Conservation (phyloP, 1,140 invertebrate species). For the Lordiphosa collinella region DNA sequence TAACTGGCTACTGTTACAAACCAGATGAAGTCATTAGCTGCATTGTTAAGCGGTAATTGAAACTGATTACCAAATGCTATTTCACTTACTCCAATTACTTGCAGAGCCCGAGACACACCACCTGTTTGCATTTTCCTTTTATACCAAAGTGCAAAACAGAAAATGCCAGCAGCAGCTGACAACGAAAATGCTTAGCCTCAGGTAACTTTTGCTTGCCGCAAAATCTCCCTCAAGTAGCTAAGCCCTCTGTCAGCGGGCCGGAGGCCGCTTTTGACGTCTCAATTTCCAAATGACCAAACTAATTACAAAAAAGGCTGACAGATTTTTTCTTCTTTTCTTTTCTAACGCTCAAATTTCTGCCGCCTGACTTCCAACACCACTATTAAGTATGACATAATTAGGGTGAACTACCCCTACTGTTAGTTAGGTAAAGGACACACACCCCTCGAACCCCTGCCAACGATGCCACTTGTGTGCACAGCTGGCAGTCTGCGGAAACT, state of each 20-base stretch:
- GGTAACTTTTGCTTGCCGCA: constrained; percentile 33
- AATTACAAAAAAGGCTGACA: constrained; percentile 53
- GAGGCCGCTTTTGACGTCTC: constrained; percentile 46
- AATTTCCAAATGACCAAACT: constrained; percentile 68
- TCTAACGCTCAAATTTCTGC: constrained; percentile 43
- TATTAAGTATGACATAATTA: constrained; percentile 49
- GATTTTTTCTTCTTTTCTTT: constrained; percentile 4
- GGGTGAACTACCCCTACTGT: constrained; percentile 37
- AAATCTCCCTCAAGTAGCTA: constrained; percentile 46
- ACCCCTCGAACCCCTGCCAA: constrained; percentile 12
- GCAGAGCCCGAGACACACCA: constrained; percentile 1
- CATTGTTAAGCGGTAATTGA: constrained; percentile 24
- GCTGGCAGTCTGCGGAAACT: constrained; percentile 47
- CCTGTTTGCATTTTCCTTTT: constrained; percentile 25
- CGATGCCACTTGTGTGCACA: constrained; percentile 55
- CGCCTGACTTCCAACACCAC: constrained; percentile 52
- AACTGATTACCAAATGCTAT: constrained; percentile 3
- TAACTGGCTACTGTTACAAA: neutral
- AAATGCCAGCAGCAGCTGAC: constrained; percentile 15
- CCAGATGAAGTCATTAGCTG: constrained; percentile 17
- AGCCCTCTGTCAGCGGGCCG: constrained; percentile 9
- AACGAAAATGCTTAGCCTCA: constrained; percentile 5
- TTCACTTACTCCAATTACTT: no score
- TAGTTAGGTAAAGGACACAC: neutral
- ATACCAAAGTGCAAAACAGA: no score